Percentiles rank a stretch among this genome's conserved stretches.
Conservation (phyloP, 2,797 vertebrate genomes). For the Fratercula arctica region DNA sequence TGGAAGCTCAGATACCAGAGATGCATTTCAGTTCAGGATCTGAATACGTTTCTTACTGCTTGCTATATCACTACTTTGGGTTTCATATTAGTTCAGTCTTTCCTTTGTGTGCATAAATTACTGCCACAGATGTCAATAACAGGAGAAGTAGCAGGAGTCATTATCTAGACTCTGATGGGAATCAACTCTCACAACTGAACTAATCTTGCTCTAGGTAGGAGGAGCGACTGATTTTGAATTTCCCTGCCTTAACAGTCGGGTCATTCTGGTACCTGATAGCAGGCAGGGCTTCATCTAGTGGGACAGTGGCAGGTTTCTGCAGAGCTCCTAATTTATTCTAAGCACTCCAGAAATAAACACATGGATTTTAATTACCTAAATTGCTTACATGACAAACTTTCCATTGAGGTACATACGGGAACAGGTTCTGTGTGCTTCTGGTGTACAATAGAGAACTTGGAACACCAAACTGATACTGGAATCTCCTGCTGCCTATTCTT, state of each 20-base stretch:
- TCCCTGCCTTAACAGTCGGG: background rate
- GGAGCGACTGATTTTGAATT: background rate
- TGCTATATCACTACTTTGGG: background rate
- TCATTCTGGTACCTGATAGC: background rate
- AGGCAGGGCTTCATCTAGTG: background rate
- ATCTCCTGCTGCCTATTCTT: background rate
- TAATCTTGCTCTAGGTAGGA: background rate
- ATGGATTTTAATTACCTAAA: background rate
- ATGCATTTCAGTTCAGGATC: background rate
- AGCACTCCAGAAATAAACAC: background rate
- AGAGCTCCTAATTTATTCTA: background rate
- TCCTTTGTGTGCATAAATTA: background rate
- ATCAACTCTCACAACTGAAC: background rate
- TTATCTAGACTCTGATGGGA: background rate
- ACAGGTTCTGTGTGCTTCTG: background rate
- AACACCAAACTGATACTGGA: background rate
- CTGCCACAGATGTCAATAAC: background rate
- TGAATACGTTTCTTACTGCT: background rate
- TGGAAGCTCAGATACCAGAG: background rate
- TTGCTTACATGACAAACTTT: background rate
- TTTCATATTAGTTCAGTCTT: background rate
- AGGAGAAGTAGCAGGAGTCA: background rate
- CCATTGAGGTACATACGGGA: background rate
- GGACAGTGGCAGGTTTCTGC: background rate
- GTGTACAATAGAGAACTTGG: background rate